Percentiles rank a stretch among this genome's conserved stretches.
These are phyloP conservation scores for Pollenia angustigena DNA, from an alignment of 2,888 invertebrate genomes.

Conservation along the genomic window DNA sequence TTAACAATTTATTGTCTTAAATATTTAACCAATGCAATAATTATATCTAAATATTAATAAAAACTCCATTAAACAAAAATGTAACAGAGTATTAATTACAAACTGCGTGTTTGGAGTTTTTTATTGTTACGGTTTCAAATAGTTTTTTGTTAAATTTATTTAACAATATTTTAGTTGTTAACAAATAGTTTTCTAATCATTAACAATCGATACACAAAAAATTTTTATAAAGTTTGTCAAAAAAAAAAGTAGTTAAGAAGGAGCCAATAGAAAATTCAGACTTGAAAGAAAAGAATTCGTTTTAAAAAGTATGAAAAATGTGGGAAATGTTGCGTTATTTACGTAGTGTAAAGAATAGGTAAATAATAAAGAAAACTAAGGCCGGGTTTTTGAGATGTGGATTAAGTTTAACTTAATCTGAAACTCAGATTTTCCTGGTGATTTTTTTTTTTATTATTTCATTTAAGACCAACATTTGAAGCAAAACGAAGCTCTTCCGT, in stretches of 20 bases:
- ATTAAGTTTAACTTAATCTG: too few species aligned
- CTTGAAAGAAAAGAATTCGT: background rate
- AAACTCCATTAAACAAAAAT: conserved; percentile 67
- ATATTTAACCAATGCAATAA: conserved; percentile 36
- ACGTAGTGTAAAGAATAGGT: background rate
- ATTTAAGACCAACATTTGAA: too few species aligned
- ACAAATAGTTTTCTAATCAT: conserved; percentile 73
- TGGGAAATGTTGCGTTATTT: background rate
- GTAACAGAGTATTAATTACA: conserved; percentile 70
- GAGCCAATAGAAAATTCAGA: conserved; percentile 53
- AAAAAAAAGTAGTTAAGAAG: background rate
- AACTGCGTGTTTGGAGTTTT: conserved; percentile 45
- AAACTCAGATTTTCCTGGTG: too few species aligned
- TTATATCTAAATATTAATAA: conserved; percentile 34
- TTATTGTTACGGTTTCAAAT: background rate
- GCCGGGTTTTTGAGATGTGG: too few species aligned
- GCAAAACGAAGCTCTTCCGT: too few species aligned
- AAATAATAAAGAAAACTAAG: too few species aligned
- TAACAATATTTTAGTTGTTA: conserved; percentile 65
- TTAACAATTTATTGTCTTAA: conserved; percentile 60
- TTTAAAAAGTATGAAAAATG: background rate
- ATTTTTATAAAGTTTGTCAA: conserved; percentile 18
- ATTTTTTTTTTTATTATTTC: too few species aligned
- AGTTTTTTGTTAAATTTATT: conserved; percentile 31
- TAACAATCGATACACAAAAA: conserved; percentile 49